Percentiles rank a stretch among this genome's conserved stretches.
phyloP scores from a whole-genome alignment of 1,140 invertebrate species.

The Cherax destructor region DNA sequence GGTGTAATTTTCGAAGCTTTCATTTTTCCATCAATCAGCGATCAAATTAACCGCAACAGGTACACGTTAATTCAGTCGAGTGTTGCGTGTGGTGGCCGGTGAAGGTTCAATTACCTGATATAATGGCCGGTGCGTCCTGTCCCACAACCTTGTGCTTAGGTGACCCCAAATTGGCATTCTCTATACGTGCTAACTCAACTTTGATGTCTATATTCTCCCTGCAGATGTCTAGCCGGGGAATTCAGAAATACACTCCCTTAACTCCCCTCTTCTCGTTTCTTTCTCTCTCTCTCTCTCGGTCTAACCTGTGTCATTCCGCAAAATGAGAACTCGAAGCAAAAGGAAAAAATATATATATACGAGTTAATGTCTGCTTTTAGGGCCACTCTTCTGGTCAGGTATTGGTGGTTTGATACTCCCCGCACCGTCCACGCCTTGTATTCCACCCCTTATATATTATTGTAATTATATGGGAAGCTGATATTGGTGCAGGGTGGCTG shows the following conservation, averaged over 20 bases:
- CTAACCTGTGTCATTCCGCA: not conserved
- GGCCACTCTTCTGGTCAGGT: not conserved
- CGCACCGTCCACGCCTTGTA: not conserved
- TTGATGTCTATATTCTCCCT: slow-evolving; percentile 2
- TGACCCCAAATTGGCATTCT: slow-evolving; percentile 4
- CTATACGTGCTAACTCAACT: not conserved
- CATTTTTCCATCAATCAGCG: not conserved
- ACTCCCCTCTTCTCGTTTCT: not conserved
- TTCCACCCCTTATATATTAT: not conserved
- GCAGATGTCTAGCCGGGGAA: not conserved
- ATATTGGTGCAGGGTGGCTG: not conserved
- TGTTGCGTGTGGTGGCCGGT: not conserved
- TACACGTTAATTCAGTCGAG: not conserved
- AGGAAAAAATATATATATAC: not conserved
- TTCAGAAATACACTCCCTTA: not conserved
- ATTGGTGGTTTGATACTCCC: not conserved
- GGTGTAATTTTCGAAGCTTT: not conserved
- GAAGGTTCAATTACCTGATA: not conserved
- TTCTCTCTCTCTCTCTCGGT: not conserved
- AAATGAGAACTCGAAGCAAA: not conserved
- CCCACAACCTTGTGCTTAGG: slow-evolving; percentile 4
- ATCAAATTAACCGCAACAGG: not conserved
- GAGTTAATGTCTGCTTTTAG: not conserved
- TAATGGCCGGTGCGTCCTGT: not conserved
- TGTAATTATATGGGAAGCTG: not conserved